A percentile compares a stretch with the other conserved stretches of the same genome.
These are phyloP conservation scores for Mormyrops boulengeri DNA, from an alignment of 2,797 vertebrate genomes.

Conservation along the genomic window DNA sequence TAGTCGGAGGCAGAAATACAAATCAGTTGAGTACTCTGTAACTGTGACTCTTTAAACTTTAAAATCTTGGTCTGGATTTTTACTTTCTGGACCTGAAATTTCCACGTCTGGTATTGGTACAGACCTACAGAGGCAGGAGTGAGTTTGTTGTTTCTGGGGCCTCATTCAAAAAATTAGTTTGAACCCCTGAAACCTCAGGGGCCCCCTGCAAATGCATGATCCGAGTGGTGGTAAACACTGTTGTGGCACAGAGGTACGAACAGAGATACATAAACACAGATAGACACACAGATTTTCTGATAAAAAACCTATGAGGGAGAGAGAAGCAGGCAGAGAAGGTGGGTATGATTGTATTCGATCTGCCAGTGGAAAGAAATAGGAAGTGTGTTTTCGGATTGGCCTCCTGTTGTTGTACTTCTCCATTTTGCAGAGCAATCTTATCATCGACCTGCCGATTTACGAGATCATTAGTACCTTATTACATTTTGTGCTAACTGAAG, in stretches of 20 bases:
- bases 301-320: neutral
- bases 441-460: neutral
- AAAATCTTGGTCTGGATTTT: neutral
- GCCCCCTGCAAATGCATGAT: neutral
- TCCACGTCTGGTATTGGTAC: neutral
- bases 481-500: neutral
- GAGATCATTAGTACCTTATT: neutral
- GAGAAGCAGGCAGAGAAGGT: neutral
- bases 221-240: neutral
- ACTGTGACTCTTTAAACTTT: neutral
- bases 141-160: neutral
- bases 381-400: neutral
- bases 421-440: neutral
- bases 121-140: neutral
- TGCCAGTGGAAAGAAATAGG: neutral
- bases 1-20: neutral
- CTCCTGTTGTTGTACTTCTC: neutral
- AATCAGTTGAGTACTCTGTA: neutral
- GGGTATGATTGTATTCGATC: neutral
- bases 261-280: neutral
- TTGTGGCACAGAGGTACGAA: neutral
- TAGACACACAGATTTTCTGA: neutral
- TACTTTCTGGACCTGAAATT: neutral
- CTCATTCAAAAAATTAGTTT: neutral
- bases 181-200: neutral